Evolutionary conservation across 2,888 invertebrate species (phyloP), one percentile per base, ranked within the genome.

Genomic region (Phyllotreta striolata): DNA sequence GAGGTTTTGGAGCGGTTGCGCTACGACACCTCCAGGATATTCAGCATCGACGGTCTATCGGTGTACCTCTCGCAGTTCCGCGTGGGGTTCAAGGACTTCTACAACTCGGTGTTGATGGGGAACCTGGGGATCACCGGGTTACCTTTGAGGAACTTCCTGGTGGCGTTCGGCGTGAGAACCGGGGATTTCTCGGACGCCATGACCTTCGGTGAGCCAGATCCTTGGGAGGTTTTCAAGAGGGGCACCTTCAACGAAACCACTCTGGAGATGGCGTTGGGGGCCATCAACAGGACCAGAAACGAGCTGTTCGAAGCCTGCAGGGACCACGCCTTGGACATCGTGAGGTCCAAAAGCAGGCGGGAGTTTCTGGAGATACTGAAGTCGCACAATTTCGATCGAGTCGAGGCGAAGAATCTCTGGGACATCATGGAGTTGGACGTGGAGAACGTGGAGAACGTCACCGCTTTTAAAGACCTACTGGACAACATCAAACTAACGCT

Each of bases 141-240:
- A 14, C 49, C 59, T 5, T 44, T 66, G 34, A 59, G 59, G 13
- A 55, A 62, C 9, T 66, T 66, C 38, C 47, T 66, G 5, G 39
- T 35, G 13, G 51, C 54, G 6, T 38, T 66, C 6, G 39, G 46
- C 6, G 56, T 66, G 40, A 51, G 62, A 24, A 40, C 41, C 7
- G 37, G 14, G 12, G 55, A 58, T n/a, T 66, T 66, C 35, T 55
- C 62, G 6, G 55, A 58, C 13, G 66, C 62, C 8, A 63, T 66
- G 55, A 55, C 62, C 1, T 66, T 44, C 38, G 62, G 58, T 9
- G 62, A 62, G 24, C 44, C 49, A 1, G 62, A 66, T 43, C 66
- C 66, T 8, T 59, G 49, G 1, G 62, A 57, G 37, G 44, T 59
- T 8, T 62, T 66, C 41, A 62, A 60, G 52, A 59, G 56, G 46